Base-by-base conservation (phyloP, 2,888 invertebrate species). In the Macaria liturata region DNA sequence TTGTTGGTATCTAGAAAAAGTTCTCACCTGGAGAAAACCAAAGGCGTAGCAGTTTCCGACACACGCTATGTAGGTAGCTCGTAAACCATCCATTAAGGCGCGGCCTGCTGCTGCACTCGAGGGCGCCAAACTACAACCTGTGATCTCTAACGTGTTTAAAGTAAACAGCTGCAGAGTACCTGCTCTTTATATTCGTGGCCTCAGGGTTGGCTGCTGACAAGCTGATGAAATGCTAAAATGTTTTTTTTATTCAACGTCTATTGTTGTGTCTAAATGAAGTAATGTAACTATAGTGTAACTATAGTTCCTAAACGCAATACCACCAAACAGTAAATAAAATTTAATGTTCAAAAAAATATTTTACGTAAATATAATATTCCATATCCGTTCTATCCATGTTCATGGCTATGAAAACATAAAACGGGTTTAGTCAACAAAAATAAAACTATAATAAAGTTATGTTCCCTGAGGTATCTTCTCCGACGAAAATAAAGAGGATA, bases 91-190 rank as follows among this genome's bases (percentile, higher is more conserved):
- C 34, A 55, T 52, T 49, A 55, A 52, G 46, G 32, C 39, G 39
- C 37, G 44, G 32, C 47, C 59, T 52, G 55, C 59, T 59, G 59
- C 51, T 59, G 54, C 51, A 39, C 44, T 54, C 39, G 34, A 40
- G 43, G 32, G 31, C 30, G 37, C 50, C 44, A 48, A 59, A 54
- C 54, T 50, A 51, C 46, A 59, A 51, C 45, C 42, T 42, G 49
- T 49, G 40, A 51, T 39, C 32, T 47, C 42, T 39, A 54, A 50
- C 54, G 50, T 46, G 37, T 54, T 58, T 39, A 20, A 46, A 50
- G 54, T 54, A 51, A 47, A 51, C 47, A 44, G 54, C 46, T 9
- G 43, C 45, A 8, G 54, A 53, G 53, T 58, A 53, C 44, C 50
- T 46, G 39, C 54, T 51, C 39, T 39, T 58, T 52, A 44, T 43